A percentile compares a stretch with the other conserved stretches of the same genome.
Conservation (phyloP, 2,888 invertebrate species). For the Drosophila subquinaria region DNA sequence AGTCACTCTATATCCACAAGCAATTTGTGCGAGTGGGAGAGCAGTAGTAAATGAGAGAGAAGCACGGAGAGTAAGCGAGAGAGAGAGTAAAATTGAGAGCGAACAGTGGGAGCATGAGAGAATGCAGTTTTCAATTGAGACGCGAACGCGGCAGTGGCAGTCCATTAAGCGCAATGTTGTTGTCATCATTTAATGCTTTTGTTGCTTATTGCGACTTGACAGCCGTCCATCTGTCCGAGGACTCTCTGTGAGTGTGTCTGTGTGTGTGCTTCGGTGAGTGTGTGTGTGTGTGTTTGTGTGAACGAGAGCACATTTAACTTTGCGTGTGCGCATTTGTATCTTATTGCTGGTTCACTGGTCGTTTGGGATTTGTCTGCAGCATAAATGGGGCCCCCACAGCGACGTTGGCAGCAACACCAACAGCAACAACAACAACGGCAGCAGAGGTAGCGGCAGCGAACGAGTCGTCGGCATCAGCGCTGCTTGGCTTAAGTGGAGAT, state of each 20-base stretch:
- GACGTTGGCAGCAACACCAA: slow-evolving; percentile 20
- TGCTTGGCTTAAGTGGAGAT: slow-evolving; percentile 76
- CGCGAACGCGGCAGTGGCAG: slow-evolving; percentile 72
- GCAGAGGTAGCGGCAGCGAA: slow-evolving; percentile 5
- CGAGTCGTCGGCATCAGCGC: slow-evolving; percentile 32
- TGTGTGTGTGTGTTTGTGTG: slow-evolving; percentile 34
- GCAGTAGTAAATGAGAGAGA: slow-evolving; percentile 13
- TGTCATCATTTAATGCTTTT: slow-evolving; percentile 83
- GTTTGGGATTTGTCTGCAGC: slow-evolving; percentile 56
- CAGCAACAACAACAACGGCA: slow-evolving; percentile 11
- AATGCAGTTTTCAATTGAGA: slow-evolving; percentile 78
- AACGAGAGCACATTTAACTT: slow-evolving; percentile 73
- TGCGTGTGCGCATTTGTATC: slow-evolving; percentile 80
- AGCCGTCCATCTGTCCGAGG: slow-evolving; percentile 49
- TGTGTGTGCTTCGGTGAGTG: slow-evolving; percentile 4
- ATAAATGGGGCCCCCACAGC: slow-evolving; percentile 67
- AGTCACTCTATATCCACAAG: slow-evolving; percentile 30
- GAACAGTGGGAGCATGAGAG: slow-evolving; percentile 8
- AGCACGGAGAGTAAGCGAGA: slow-evolving; percentile 18
- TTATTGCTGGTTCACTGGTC: slow-evolving; percentile 48
- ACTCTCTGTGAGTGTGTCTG: slow-evolving; percentile 9
- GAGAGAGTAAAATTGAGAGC: slow-evolving; percentile 4
- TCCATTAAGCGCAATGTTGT: slow-evolving; percentile 82
- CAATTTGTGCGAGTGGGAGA: slow-evolving; percentile 35
- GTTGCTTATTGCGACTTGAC: slow-evolving; percentile 72